Conservation (phyloP, 2,113 vertebrate species). For the Aleadryas rufinucha region DNA sequence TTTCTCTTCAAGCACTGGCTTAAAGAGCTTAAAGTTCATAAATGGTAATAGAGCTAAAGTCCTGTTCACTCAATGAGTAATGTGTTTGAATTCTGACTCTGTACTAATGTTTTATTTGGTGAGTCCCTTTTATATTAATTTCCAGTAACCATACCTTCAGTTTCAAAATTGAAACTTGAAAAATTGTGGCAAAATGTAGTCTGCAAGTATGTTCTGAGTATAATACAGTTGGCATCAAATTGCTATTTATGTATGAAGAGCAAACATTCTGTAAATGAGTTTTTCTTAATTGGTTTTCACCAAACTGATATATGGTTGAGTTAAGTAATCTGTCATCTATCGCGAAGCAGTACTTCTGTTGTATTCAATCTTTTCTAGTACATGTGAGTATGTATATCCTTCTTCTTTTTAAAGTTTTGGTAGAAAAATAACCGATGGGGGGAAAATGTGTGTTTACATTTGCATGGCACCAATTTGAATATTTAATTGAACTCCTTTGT, state of each 20-base stretch:
- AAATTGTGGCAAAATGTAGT: not conserved
- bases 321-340: not conserved
- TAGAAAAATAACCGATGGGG: slow-evolving; percentile 23
- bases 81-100: not conserved
- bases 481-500: not conserved
- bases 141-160: slow-evolving; percentile 1
- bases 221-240: not conserved
- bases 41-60: not conserved
- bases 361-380: not conserved
- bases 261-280: not conserved
- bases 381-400: not conserved
- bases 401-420: slow-evolving; percentile 11
- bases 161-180: slow-evolving; percentile 24
- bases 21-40: not conserved
- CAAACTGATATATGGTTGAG: not conserved
- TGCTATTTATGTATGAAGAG: not conserved
- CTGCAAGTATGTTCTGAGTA: not conserved
- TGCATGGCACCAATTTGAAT: not conserved
- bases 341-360: not conserved
- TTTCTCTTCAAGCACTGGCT: not conserved
- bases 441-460: not conserved
- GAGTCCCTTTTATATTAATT: not conserved
- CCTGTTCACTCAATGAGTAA: not conserved
- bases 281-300: not conserved
- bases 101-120: not conserved